Percentiles rank a stretch among this genome's conserved stretches.
Evolutionary conservation across 1,140 invertebrate species (phyloP).

Genomic region (Phortica variegata): DNA sequence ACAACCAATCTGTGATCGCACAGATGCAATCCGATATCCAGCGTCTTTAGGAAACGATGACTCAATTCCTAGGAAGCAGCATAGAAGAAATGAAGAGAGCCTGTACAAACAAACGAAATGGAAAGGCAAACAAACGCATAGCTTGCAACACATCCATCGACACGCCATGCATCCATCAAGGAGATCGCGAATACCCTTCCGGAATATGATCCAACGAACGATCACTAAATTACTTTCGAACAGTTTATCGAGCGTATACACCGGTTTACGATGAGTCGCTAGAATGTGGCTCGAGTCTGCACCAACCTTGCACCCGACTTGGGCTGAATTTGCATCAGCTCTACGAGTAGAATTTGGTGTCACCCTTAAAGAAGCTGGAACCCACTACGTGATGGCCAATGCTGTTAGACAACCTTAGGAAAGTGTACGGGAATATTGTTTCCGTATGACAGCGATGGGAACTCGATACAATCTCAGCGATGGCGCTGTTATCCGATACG

Average conservation of each 20-base stretch:
- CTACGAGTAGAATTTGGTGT: not conserved
- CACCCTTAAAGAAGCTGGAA: not conserved
- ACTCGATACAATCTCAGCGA: constrained; percentile 4
- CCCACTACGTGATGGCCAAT: not conserved
- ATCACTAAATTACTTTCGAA: not conserved
- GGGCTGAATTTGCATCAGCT: not conserved
- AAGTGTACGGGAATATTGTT: constrained; percentile 13
- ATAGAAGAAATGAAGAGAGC: no score
- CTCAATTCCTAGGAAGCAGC: no score
- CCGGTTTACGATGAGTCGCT: constrained; percentile 4
- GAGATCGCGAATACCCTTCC: not conserved
- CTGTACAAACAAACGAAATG: no score
- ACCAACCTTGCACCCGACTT: not conserved
- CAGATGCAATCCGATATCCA: no score
- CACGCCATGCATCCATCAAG: not conserved
- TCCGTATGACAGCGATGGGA: not conserved
- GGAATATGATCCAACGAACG: not conserved
- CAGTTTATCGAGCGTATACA: constrained; percentile 1
- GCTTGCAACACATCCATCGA: not conserved
- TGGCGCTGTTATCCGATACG: constrained; percentile 10
- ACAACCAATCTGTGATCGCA: no score
- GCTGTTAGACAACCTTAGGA: constrained; percentile 1
- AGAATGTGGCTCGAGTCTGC: constrained; percentile 3
- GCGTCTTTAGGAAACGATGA: no score
- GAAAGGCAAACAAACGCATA: no score